These are phyloP conservation scores for Plusia festucae DNA, from an alignment of 2,888 invertebrate species.

Conservation along the genomic window DNA sequence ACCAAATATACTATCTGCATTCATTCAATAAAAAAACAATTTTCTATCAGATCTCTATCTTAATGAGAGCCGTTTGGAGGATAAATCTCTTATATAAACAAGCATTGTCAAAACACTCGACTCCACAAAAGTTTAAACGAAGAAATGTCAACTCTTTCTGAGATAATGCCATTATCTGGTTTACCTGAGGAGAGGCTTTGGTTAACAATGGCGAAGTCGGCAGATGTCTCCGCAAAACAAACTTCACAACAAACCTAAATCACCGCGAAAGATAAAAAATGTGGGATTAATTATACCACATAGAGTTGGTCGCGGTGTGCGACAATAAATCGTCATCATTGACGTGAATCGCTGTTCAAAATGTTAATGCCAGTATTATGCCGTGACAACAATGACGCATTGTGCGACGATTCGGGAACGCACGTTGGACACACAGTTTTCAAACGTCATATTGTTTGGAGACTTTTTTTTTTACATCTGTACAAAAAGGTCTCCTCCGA, in stretches of 20 bases:
- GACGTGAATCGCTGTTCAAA: constrained; percentile 86
- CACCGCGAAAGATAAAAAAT: constrained; percentile 79
- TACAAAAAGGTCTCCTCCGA: too few relatives aligned
- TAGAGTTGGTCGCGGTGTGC: constrained; percentile 72
- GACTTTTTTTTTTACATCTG: constrained; percentile 67
- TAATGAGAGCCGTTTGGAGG: constrained; percentile 68
- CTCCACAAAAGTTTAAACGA: constrained; percentile 79
- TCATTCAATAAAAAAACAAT: constrained; percentile 43
- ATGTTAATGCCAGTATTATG: constrained; percentile 88
- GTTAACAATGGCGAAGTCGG: constrained; percentile 79
- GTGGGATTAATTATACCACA: constrained; percentile 78
- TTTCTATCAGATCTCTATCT: constrained; percentile 70
- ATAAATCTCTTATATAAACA: constrained; percentile 81
- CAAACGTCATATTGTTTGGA: constrained; percentile 73
- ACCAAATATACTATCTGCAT: too few relatives aligned
- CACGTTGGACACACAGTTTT: constrained; percentile 74
- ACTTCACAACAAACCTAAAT: constrained; percentile 84
- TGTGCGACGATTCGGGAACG: constrained; percentile 79
- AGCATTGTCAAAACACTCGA: constrained; percentile 84
- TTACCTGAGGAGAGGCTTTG: constrained; percentile 81
- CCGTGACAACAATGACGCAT: constrained; percentile 85
- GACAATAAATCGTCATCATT: constrained; percentile 88
- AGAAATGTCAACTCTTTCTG: constrained; percentile 85
- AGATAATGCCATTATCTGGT: constrained; percentile 86
- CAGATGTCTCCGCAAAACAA: constrained; percentile 88